These are phyloP conservation scores for Pristiophorus japonicus DNA, from an alignment of 2,113 vertebrate genomes.

Conservation along the genomic window DNA sequence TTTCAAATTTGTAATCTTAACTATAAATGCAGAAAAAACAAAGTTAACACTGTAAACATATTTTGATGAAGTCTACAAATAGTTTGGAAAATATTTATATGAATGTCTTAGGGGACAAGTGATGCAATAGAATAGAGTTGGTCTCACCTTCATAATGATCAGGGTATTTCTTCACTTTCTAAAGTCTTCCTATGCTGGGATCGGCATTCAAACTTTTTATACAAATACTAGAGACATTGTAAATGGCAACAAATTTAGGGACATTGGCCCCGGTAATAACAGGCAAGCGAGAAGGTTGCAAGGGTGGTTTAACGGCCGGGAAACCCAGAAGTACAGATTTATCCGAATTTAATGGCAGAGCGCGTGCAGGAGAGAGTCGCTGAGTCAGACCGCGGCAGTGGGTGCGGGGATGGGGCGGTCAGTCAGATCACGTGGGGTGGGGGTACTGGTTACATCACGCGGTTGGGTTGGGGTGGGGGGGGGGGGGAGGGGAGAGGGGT, in stretches of 20 bases:
- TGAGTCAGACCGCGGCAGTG: no score
- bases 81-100: neutral
- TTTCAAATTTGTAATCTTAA: neutral
- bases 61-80: neutral
- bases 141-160: neutral
- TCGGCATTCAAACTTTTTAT: neutral
- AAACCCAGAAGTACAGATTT: neutral
- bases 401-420: no score
- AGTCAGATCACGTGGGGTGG: no score
- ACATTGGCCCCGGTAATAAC: neutral
- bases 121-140: neutral
- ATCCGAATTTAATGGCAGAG: no score
- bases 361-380: no score
- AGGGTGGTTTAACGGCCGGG: neutral
- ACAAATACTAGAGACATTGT: neutral
- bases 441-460: no score
- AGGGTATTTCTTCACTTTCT: neutral
- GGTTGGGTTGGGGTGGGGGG: no score
- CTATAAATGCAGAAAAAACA: neutral
- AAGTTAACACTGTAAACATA: neutral
- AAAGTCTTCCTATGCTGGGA: neutral
- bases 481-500: no score
- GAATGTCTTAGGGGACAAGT: neutral
- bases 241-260: neutral
- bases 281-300: neutral